Conservation (phyloP, 1,140 invertebrate genomes). For the Globodera rostochiensis region DNA sequence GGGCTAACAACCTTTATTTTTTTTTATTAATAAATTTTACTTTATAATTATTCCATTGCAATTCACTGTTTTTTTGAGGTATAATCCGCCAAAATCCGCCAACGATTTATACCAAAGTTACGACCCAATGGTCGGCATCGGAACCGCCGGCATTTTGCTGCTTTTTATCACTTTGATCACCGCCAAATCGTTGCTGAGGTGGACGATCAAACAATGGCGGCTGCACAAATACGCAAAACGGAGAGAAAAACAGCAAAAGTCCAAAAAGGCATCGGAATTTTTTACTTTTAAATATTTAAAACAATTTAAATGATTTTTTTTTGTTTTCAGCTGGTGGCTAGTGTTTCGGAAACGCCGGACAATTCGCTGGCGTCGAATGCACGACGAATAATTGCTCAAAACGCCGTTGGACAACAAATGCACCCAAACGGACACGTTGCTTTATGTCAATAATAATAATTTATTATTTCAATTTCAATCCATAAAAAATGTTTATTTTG, state of each 20-base stretch:
- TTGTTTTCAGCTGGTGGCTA: neutral
- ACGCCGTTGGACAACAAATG: neutral
- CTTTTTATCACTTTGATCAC: constrained; percentile 51
- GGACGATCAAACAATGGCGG: constrained; percentile 25
- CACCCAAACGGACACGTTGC: constrained; percentile 6
- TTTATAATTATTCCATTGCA: too few relatives aligned
- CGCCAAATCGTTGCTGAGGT: constrained; percentile 54
- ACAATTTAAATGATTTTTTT: neutral
- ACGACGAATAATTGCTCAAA: neutral
- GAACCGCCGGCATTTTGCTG: constrained; percentile 53
- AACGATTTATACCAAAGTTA: constrained; percentile 52
- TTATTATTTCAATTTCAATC: neutral
- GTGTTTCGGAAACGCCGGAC: neutral
- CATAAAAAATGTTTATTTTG: neutral
- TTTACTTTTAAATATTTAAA: neutral
- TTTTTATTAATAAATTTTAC: too few relatives aligned
- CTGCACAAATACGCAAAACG: constrained; percentile 13
- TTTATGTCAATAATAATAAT: neutral
- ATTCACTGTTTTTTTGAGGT: constrained; percentile 8
- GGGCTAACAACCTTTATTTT: too few relatives aligned
- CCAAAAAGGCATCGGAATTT: neutral
- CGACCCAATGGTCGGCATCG: constrained; percentile 59
- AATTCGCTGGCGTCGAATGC: neutral
- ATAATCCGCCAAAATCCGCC: constrained; percentile 29
- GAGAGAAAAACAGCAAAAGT: neutral